Evolutionary conservation across 53 echinoderm and acorn worm species (phyloP), one percentile per base, ranked within the genome.

Genomic region (Holothuria leucospilota): DNA sequence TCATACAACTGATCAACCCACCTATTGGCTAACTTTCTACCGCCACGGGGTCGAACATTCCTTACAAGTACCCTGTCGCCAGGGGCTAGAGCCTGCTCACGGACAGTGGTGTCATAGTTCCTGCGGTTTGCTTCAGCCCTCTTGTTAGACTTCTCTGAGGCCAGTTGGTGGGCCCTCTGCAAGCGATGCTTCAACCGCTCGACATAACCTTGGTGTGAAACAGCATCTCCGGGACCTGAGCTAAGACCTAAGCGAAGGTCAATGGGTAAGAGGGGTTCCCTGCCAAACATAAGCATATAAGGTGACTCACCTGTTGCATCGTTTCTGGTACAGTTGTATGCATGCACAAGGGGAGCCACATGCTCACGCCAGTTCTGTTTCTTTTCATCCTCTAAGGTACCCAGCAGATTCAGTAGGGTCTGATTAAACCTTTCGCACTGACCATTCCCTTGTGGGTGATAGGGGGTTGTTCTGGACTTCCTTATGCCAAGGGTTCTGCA

Each of bases 391-490:
- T 88, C 90, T 28, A 93, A 68, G 77, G 93, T 90, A 15, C 90
- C 91, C 39, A 90, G 83, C 93, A 93, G 70, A 6, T 86, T 88
- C 23, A 91, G 59, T 8, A 91, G 87, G 2, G 90, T 93, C 39
- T 91, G 93, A 26, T 93, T 93, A 27, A 93, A 93, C 2, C 94
- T 29, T 69, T 90, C 88, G 58, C 77, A 78, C 59, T 87, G 88
- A 2, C 93, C 88, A 49, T 93, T 93, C 34, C 88, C 90, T 42
- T 88, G 93, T 39, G 93, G 88, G 67, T 90, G 90, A 62, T 93
- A 90, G 4, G 93, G 90, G 14, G 88, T 93, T 2, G 91, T 93
- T 24, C 88, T 39, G 8, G 82, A 74, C 62, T 91, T 93, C 67
- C 59, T 23, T 8, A 88, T 88, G 13, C 88, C 91, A 3, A 85